These are phyloP conservation scores for Zaprionus bogoriensis DNA, from an alignment of 2,888 invertebrate genomes.

Conservation along the genomic window DNA sequence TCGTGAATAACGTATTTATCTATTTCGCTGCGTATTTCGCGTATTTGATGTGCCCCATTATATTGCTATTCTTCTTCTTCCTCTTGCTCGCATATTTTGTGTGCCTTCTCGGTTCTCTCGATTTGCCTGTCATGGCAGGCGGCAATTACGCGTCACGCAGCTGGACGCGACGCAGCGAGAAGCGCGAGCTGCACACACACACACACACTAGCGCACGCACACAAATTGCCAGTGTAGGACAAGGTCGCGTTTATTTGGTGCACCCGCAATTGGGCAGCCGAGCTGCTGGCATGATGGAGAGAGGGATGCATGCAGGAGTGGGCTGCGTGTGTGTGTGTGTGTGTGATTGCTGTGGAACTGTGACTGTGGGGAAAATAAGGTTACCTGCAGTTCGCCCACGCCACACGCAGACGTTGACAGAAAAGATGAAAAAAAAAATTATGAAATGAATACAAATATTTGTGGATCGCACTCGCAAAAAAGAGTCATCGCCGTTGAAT, in stretches of 20 bases:
- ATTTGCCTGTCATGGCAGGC: slow-evolving; percentile 40
- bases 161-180: slow-evolving; percentile 49
- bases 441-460: slow-evolving; percentile 74
- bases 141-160: slow-evolving; percentile 73
- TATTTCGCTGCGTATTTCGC: too few relatives aligned
- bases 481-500: slow-evolving; percentile 45
- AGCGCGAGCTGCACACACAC: too few relatives aligned
- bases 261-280: slow-evolving; percentile 65
- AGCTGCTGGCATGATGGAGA: background rate
- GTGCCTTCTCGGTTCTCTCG: slow-evolving; percentile 13
- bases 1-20: background rate
- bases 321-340: background rate
- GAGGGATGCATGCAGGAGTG: background rate
- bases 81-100: too few relatives aligned
- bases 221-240: slow-evolving; percentile 75
- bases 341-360: slow-evolving; percentile 34
- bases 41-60: too few relatives aligned
- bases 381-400: slow-evolving; percentile 56
- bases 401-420: slow-evolving; percentile 43
- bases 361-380: slow-evolving; percentile 55
- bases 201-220: slow-evolving; percentile 22
- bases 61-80: too few relatives aligned
- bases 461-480: slow-evolving; percentile 44
- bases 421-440: slow-evolving; percentile 60
- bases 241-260: slow-evolving; percentile 76